Evolutionary conservation across 1,140 invertebrate genomes (phyloP).

Genomic region (Papilio aristodemus): DNA sequence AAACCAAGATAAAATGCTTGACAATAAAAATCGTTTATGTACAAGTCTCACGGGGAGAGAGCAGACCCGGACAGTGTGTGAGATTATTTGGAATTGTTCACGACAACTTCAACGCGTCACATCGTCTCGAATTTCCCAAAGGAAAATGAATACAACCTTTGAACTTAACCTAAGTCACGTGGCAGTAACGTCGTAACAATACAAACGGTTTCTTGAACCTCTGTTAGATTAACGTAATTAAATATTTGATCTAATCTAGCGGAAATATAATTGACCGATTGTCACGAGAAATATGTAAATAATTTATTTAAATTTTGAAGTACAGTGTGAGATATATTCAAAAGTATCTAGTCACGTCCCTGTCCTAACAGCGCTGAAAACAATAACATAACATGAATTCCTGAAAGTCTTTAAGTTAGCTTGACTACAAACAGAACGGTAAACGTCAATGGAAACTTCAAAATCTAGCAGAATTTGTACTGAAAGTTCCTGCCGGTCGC

Average conservation of each 20-base stretch:
- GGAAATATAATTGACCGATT: too few species aligned
- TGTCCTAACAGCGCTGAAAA: too few species aligned
- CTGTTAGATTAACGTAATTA: neutral
- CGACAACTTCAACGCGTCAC: neutral
- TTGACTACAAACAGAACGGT: neutral
- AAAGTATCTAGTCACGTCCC: too few species aligned
- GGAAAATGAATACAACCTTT: neutral
- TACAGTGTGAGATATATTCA: too few species aligned
- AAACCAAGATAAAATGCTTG: neutral
- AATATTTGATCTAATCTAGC: neutral
- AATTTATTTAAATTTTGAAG: too few species aligned
- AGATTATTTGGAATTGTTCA: neutral
- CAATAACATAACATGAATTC: too few species aligned
- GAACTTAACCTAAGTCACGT: neutral
- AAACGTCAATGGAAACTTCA: neutral
- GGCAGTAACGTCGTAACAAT: neutral
- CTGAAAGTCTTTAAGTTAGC: too few species aligned
- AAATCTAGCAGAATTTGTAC: neutral
- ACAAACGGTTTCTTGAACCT: neutral
- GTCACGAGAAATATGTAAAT: too few species aligned
- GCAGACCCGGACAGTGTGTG: neutral
- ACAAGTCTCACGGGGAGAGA: neutral
- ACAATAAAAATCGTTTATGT: neutral
- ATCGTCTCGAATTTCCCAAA: conserved; percentile 1
- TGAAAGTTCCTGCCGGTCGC: neutral